Evolutionary conservation across 2,113 vertebrate species (phyloP), one percentile per base, ranked within the genome.

Genomic region (Setophaga coronata): DNA sequence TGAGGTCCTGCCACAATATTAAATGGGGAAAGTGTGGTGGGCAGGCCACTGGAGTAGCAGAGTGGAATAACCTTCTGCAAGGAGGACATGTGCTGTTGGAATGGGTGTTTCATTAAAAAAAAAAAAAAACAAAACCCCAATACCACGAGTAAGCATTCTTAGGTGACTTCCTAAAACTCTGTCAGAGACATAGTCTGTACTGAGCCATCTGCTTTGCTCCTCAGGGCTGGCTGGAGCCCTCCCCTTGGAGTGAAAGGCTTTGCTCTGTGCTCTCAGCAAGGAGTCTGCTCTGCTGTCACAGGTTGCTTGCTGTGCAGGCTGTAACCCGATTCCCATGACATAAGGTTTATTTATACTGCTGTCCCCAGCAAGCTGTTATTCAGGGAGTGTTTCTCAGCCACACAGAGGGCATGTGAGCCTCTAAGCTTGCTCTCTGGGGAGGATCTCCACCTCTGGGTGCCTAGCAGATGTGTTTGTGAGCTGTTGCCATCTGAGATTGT

Each of bases 301-400:
- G 74, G 70, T 69, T 77, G 7, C 73, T 91, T 73, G 50, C 61
- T 14, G 5, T 23, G 54, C 81, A 70, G 84, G 67, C 91, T 94
- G 95, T 89, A 96, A 92, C 65, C 80, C 34, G 79, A 96, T 65
- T 89, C 93, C 40, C 7, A 2, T 61, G 95, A 78, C 80, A 71
- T 73, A 57, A 85, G 77, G 38, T 42, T 94, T 94, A 90, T 95
- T 95, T 94, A 94, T 92, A 81, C 60, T 2, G 0, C 51, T 56
- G 47, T 90, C 72, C 60, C 88, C n/a, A 45, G 82, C 51, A 43
- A 70, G 85, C 85, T 93, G 76, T 88, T 88, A 64, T 64, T 71
- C 36, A 16, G 79, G 56, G 64, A 86, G 76, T 18, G 51, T 66
- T 96, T 88, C 60, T 77, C 24, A 42, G 67, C 36, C 54, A 8